phyloP scores from a whole-genome alignment of 2,888 invertebrate species.

The Trichogramma dendrolimi region DNA sequence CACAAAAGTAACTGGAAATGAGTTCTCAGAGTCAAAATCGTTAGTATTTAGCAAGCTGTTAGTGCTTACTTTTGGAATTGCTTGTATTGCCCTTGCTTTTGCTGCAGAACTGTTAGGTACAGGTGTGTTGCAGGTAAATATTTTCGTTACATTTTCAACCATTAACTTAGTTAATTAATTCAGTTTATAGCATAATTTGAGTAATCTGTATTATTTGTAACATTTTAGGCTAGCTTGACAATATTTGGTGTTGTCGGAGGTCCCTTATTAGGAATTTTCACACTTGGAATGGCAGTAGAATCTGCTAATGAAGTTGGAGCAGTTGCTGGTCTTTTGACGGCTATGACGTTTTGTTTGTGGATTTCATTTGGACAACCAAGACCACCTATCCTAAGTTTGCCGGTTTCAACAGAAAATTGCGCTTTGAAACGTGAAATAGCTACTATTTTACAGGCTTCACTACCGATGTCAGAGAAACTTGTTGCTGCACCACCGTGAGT shows the following conservation, averaged over 20 bases:
- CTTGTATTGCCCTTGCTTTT: conserved; percentile 78
- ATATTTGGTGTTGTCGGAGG: conserved; percentile 86
- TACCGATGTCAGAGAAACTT: conserved; percentile 1
- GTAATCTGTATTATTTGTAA: background rate
- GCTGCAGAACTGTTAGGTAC: conserved; percentile 72
- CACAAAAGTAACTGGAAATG: conserved; percentile 31
- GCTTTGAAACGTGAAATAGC: conserved; percentile 16
- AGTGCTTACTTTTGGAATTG: conserved; percentile 68
- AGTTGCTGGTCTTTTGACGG: conserved; percentile 61
- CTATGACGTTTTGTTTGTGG: conserved; percentile 71
- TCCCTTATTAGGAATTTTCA: conserved; percentile 79
- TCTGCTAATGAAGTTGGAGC: conserved; percentile 71
- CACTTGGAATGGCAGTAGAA: conserved; percentile 78
- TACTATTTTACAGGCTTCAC: conserved; percentile 3
- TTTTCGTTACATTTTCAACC: background rate
- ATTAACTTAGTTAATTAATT: background rate
- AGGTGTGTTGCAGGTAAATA: conserved; percentile 69
- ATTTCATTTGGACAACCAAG: conserved; percentile 80
- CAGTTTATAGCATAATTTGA: background rate
- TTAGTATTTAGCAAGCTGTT: conserved; percentile 56
- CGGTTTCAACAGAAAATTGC: conserved; percentile 62
- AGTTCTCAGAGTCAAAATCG: conserved; percentile 34
- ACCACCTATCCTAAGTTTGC: conserved; percentile 58
- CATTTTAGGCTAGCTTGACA: conserved; percentile 63
- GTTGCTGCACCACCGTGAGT: too few species aligned